phyloP scores from a whole-genome alignment of 2,113 vertebrate genomes.

The Prunella fulvescens region DNA sequence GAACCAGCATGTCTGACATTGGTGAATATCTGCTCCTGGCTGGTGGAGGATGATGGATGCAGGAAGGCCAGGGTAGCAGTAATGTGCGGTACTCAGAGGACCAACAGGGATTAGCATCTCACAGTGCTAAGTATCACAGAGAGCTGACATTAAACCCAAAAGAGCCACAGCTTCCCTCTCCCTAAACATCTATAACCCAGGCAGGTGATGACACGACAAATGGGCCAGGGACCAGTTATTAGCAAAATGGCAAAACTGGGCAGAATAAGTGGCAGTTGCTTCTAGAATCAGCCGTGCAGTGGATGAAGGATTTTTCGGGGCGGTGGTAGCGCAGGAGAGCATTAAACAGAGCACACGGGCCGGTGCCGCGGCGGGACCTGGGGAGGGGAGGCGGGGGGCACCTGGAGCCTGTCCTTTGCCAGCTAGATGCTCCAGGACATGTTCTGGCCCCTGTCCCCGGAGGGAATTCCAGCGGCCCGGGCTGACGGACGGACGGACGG shows the following conservation, averaged over 20 bases:
- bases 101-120: background rate
- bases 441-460: background rate
- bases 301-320: background rate
- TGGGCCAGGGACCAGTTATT: background rate
- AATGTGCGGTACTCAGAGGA: rapidly evolving
- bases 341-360: rapidly evolving
- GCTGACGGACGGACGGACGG: rapidly evolving
- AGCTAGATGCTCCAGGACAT: background rate
- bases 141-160: background rate
- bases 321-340: rapidly evolving
- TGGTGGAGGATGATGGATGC: background rate
- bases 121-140: background rate
- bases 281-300: background rate
- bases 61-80: background rate
- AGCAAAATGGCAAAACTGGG: background rate
- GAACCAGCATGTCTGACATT: background rate
- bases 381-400: rapidly evolving
- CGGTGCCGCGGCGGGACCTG: background rate
- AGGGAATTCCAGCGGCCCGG: background rate
- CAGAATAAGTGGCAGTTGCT: background rate
- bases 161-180: background rate
- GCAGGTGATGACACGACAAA: background rate
- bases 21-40: background rate
- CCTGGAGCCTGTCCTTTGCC: too few species aligned
- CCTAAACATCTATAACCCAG: background rate